Evolutionary conservation across 2,888 invertebrate species (phyloP).

Genomic region (Eupithecia dodoneata): DNA sequence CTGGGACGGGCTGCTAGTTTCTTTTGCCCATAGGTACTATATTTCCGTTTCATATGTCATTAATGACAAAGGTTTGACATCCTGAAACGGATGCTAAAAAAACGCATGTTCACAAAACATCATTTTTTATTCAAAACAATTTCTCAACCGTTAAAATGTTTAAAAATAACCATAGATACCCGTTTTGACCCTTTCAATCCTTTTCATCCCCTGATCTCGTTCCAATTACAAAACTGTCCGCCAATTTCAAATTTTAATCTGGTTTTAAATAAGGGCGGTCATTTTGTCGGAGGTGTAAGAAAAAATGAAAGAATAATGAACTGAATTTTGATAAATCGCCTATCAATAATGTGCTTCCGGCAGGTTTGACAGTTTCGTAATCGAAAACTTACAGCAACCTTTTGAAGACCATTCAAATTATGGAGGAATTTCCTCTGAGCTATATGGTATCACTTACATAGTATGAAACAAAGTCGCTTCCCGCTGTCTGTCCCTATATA

Average conservation of each 20-base stretch:
- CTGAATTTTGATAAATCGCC: slow-evolving; percentile 8
- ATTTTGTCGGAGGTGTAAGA: not conserved
- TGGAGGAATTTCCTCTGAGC: too few relatives aligned
- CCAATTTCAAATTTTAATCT: slow-evolving; percentile 55
- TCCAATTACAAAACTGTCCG: slow-evolving; percentile 55
- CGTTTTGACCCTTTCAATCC: slow-evolving; percentile 48
- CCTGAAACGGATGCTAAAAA: slow-evolving; percentile 1
- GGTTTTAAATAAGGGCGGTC: slow-evolving; percentile 15
- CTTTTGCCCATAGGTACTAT: too few relatives aligned
- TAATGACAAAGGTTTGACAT: slow-evolving; percentile 15
- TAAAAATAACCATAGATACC: slow-evolving; percentile 33
- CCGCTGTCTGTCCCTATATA: too few relatives aligned
- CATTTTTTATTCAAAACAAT: slow-evolving; percentile 11
- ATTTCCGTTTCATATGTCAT: not conserved
- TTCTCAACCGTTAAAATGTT: slow-evolving; percentile 10
- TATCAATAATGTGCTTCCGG: not conserved
- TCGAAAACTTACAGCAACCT: slow-evolving; percentile 4
- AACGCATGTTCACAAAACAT: not conserved
- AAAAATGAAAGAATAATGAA: slow-evolving; percentile 2
- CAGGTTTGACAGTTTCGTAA: slow-evolving; percentile 1
- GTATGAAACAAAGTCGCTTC: too few relatives aligned
- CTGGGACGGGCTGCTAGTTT: too few relatives aligned
- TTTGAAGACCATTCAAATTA: not conserved
- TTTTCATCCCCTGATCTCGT: slow-evolving; percentile 52
- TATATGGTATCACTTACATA: too few relatives aligned